These are phyloP conservation scores for Tylochromis polylepis DNA, from an alignment of 2,113 vertebrate species.

Conservation along the genomic window DNA sequence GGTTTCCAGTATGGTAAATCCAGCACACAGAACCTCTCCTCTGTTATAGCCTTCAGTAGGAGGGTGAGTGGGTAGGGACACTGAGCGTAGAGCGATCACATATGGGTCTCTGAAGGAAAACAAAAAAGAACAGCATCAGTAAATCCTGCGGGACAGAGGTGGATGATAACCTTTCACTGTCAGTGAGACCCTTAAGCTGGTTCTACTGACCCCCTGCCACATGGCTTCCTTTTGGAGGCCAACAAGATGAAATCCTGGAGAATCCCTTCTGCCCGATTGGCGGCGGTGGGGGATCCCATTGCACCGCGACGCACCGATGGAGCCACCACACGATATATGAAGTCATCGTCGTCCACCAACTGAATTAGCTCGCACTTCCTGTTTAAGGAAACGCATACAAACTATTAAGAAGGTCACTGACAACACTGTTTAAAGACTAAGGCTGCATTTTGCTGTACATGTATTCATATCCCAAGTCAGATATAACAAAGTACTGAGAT, in stretches of 20 bases:
- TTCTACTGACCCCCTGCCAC: slow-evolving; percentile 75
- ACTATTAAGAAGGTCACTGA: neutral
- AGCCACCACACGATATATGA: slow-evolving; percentile 86
- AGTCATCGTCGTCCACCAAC: slow-evolving; percentile 82
- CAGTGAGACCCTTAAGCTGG: neutral
- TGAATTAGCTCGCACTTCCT: slow-evolving; percentile 82
- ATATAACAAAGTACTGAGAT: too few species aligned
- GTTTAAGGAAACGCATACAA: neutral
- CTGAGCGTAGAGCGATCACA: slow-evolving; percentile 85
- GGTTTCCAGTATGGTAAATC: slow-evolving; percentile 84
- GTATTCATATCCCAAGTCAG: too few species aligned
- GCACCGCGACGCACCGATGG: slow-evolving; percentile 42
- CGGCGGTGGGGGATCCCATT: neutral
- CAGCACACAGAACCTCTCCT: slow-evolving; percentile 87
- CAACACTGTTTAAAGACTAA: neutral
- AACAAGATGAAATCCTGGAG: slow-evolving; percentile 87
- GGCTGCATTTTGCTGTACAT: neutral
- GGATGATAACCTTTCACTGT: neutral
- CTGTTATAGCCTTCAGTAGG: slow-evolving; percentile 64
- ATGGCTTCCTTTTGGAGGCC: slow-evolving; percentile 84
- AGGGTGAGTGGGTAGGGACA: slow-evolving; percentile 79
- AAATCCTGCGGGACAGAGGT: neutral
- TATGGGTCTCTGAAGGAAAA: slow-evolving; percentile 80
- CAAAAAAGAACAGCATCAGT: neutral
- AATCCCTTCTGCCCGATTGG: slow-evolving; percentile 50